Evolutionary conservation across 2,888 invertebrate species (phyloP).

Genomic region (Drosophila robusta): DNA sequence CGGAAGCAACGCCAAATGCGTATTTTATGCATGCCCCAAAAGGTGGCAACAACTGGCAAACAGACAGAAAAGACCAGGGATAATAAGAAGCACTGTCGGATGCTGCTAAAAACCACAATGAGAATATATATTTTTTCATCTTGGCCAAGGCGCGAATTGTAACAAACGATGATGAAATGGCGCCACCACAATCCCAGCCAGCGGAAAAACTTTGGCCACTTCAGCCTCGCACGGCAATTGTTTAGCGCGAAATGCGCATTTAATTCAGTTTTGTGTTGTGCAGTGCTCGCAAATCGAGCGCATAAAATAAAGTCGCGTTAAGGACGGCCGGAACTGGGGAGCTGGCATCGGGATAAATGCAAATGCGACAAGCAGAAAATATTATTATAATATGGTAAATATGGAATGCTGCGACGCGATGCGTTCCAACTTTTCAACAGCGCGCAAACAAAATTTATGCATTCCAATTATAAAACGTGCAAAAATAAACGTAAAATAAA

Average conservation of each 20-base stretch:
- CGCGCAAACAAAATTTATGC: constrained; percentile 70
- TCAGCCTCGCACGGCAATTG: constrained; percentile 56
- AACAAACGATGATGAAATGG: constrained; percentile 67
- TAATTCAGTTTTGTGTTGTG: constrained; percentile 62
- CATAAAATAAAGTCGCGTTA: constrained; percentile 39
- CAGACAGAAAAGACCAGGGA: constrained; percentile 9
- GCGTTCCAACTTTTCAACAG: constrained; percentile 51
- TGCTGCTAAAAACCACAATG: constrained; percentile 42
- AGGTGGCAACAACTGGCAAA: constrained; percentile 63
- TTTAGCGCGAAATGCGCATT: constrained; percentile 78
- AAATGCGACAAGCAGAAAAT: constrained; percentile 71
- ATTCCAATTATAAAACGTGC: constrained; percentile 72
- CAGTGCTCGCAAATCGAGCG: constrained; percentile 65
- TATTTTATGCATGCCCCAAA: constrained; percentile 77
- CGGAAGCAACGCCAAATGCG: constrained; percentile 65
- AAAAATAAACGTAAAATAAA: constrained; percentile 49
- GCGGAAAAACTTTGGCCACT: constrained; percentile 33
- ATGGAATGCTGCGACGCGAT: constrained; percentile 35
- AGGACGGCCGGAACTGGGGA: constrained; percentile 18
- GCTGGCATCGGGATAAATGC: constrained; percentile 68
- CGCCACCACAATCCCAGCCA: not conserved
- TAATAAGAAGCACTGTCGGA: constrained; percentile 35
- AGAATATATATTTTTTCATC: constrained; percentile 46
- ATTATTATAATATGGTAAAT: constrained; percentile 79
- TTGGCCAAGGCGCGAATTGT: constrained; percentile 62